Base-by-base conservation (phyloP, 2,888 invertebrate species). In the Drosophila kuntzei region DNA sequence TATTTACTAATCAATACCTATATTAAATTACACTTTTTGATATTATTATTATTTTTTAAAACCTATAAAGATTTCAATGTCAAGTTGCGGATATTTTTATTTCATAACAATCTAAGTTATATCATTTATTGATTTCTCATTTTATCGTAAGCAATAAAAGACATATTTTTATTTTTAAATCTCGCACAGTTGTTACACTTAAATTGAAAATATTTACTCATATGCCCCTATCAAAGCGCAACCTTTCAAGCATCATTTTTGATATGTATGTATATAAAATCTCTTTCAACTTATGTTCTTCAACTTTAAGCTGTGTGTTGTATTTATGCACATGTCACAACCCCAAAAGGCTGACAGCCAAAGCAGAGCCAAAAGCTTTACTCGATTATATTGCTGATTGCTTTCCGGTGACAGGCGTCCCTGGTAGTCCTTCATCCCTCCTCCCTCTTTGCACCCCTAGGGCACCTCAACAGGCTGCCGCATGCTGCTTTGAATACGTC, bases 361-460 rank as follows among this genome's bases (percentile, higher is more conserved):
- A 44, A 50, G 61, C 72, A 46, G 44, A 64, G 70, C 57, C 47
- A 64, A 69, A 69, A 80, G 86, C 83, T 74, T 82, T 76, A 83
- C 76, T 84, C 86, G 86, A 85, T 85, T 85, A 84, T 85, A 75
- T 75, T 86, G 75, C 86, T 85, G 85, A 85, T 85, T 86, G 85
- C 82, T 86, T 85, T 86, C 85, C 85, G 85, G 84, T 84, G 80
- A 83, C 79, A 82, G 80, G 69, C 72, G 55, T 43, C 67, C 46
- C 61, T 53, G 34, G 34, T 27, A 47, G 39, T 57, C 50, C 22
- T 29, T n/a, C 16, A n/a, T 32, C 8, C 6, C 44, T 29, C 27
- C 32, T 27, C 20, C 46, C 37, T 25, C 50, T n/a, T n/a, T 25
- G 25, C 36, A 37, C 65, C 65, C 71, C 39, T 18, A 49, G 75